Evolutionary conservation across 1,140 invertebrate genomes (phyloP), one percentile per base, ranked within the genome.

Genomic region (Chrysomallon squamiferum): DNA sequence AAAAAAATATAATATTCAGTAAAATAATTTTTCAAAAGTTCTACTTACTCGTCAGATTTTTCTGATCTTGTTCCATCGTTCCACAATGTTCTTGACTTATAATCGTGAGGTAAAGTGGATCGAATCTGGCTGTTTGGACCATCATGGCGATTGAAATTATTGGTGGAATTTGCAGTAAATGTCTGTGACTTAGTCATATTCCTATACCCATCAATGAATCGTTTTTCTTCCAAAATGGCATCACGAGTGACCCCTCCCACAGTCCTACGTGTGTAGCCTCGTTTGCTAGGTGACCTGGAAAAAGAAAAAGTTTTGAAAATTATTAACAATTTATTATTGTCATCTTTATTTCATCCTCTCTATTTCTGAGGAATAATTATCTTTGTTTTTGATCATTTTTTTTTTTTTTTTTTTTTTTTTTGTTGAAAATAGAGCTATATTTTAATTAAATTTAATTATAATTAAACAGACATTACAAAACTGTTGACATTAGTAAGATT

Each of bases 261-360:
- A 25, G 85, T 88, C 60, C 89, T 87, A 29, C 89, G 87, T 22
- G 87, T 83, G 29, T 54, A 54, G 63, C 89, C 81, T 71, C 87
- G 85, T 82, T 90, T 90, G 80, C 89, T 91, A 20, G 88, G 90
- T 58, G 89, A 91, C 81, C 90, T 90, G 77, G 56, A 80, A 66
- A 66, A 62, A 38, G 6, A 38, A 38, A 5, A 38, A 38, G n/a
- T n/a, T n/a, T n/a, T n/a, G n/a, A n/a, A n/a, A n/a, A n/a, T n/a
- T n/a, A n/a, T n/a, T n/a, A n/a, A n/a, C n/a, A n/a, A n/a, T n/a
- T n/a, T n/a, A n/a, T n/a, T n/a, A n/a, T n/a, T n/a, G n/a, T n/a
- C n/a, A n/a, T n/a, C n/a, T n/a, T n/a, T n/a, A n/a, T n/a, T n/a
- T n/a, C n/a, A n/a, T n/a, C n/a, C n/a, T n/a, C n/a, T n/a, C n/a